Percentiles rank a stretch among this genome's conserved stretches.
phyloP scores from a whole-genome alignment of 92 coral and sea anemone genomes.

The Nematostella vectensis region DNA sequence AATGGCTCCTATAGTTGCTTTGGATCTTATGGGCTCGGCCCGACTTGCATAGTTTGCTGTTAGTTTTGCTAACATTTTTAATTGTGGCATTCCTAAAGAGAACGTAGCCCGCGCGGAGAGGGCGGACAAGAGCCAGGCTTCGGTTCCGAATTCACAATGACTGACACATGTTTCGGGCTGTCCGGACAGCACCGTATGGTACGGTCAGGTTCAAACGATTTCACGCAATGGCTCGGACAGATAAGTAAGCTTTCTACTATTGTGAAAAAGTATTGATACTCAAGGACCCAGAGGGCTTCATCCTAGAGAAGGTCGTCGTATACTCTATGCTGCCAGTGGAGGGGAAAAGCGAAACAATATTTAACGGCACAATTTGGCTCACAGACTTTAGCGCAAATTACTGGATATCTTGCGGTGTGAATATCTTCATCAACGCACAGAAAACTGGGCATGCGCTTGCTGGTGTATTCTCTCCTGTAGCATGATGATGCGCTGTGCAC shows the following conservation, averaged over 20 bases:
- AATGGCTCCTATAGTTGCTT: too few relatives aligned
- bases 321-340: too few relatives aligned
- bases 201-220: slow-evolving; percentile 11
- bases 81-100: too few relatives aligned
- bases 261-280: slow-evolving; percentile 16
- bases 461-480: neutral
- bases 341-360: slow-evolving; percentile 23
- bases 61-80: too few relatives aligned
- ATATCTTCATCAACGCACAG: too few relatives aligned
- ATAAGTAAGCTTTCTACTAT: neutral
- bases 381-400: slow-evolving; percentile 15
- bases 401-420: slow-evolving; percentile 6
- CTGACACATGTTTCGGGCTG: slow-evolving; percentile 20
- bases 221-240: slow-evolving; percentile 12
- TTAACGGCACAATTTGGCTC: slow-evolving; percentile 27
- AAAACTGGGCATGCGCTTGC: slow-evolving; percentile 13
- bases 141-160: slow-evolving; percentile 27
- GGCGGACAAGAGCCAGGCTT: slow-evolving; percentile 8
- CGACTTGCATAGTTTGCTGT: too few relatives aligned
- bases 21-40: too few relatives aligned
- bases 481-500: neutral
- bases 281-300: too few relatives aligned
- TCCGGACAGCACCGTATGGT: slow-evolving; percentile 27
- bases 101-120: too few relatives aligned
- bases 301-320: too few relatives aligned